Conservation (phyloP, 2,797 vertebrate genomes). For the Xiphorhynchus erythropygius region DNA sequence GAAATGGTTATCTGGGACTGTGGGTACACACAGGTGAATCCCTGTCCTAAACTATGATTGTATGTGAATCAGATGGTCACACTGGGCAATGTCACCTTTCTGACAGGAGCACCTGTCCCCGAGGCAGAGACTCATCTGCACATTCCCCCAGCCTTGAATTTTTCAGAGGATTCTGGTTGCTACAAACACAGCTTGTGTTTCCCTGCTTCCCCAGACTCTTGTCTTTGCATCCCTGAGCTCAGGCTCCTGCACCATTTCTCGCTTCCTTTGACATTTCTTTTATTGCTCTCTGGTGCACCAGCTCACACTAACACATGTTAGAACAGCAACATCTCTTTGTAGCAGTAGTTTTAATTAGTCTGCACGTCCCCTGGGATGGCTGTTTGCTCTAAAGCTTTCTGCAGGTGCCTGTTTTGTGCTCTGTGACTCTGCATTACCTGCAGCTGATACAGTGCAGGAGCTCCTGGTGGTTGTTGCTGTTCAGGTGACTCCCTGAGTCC, state of each 20-base stretch:
- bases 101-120: neutral
- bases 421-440: neutral
- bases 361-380: neutral
- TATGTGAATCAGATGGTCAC: neutral
- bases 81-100: neutral
- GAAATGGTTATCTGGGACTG: neutral
- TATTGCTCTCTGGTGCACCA: neutral
- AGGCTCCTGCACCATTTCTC: neutral
- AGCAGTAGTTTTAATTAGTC: constrained; percentile 41
- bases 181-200: neutral
- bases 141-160: neutral
- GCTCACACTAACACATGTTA: constrained; percentile 9
- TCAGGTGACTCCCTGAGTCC: neutral
- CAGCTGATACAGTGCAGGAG: neutral
- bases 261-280: constrained; percentile 20
- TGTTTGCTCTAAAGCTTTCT: constrained; percentile 16
- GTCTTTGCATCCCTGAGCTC: neutral
- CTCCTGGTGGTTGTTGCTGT: neutral
- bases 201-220: neutral
- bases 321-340: constrained; percentile 40
- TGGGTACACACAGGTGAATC: neutral
- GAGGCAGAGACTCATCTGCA: neutral
- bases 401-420: neutral
- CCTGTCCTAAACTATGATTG: accelerated
- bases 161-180: neutral